Evolutionary conservation across 2,797 vertebrate genomes (phyloP), one percentile per base, ranked within the genome.

Genomic region (Cottoperca gobio): DNA sequence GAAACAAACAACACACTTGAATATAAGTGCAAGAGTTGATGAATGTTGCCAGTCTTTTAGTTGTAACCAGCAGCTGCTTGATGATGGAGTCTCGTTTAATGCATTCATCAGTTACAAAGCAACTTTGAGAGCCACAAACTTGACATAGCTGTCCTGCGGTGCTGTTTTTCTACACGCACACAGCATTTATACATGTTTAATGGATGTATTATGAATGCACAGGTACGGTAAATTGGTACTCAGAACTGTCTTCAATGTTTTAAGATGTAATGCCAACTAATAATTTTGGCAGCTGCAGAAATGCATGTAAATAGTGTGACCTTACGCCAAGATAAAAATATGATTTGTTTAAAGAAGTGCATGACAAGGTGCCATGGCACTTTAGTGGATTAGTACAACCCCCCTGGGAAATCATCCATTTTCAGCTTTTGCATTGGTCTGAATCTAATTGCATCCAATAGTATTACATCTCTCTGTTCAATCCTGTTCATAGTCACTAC

Each of bases 361-460:
- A 76, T 88, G 88, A 91, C 88, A 91, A 91, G 90, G 90, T 92
- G 87, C 88, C 84, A 85, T 84, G 84, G 88, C 79, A 78, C 87
- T 91, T 91, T 87, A 92, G 87, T 91, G 91, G 90, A 92, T 93
- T 90, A 92, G 79, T 24, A 74, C 63, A 85, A 76, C 81, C 91
- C 87, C 87, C 68, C 83, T 84, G 89, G 91, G 91, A 93, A 93
- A 93, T 93, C 88, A 91, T 87, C 85, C 85, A 81, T 88, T 91
- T 91, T 89, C 90, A 88, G 89, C 83, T 80, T 86, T 81, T 88
- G 89, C 86, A 86, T 86, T 79, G 83, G 71, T 90, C 88, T 88
- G 85, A 90, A 85, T 84, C 82, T 90, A 89, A 90, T 86, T 90
- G 85, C 81, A 75, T 79, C 69, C 83, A 77, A 81, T 76, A 61